Conservation (phyloP, 2,888 invertebrate species). For the Synanthedon andrenaeformis region DNA sequence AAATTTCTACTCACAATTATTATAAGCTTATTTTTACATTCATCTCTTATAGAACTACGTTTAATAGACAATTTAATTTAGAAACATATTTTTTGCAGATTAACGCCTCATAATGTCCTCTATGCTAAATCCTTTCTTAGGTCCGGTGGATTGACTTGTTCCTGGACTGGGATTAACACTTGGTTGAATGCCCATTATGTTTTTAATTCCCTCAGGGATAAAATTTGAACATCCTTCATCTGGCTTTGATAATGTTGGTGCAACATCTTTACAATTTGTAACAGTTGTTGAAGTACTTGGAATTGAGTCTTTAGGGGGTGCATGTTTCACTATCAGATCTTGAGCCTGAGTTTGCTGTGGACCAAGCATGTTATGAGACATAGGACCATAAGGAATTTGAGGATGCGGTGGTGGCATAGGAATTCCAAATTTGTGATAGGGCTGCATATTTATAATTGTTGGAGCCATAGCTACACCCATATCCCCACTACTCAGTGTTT, state of each 20-base stretch:
- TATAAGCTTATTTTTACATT: no score
- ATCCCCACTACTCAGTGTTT: conserved; percentile 34
- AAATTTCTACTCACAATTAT: no score
- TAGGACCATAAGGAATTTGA: conserved; percentile 50
- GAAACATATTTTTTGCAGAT: conserved; percentile 13
- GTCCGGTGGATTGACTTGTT: conserved; percentile 71
- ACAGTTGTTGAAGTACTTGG: conserved; percentile 50
- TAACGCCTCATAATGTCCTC: conserved; percentile 92
- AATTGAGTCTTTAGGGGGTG: conserved; percentile 55
- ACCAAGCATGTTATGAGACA: conserved; percentile 48
- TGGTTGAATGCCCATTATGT: conserved; percentile 64
- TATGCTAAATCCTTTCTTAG: conserved; percentile 89
- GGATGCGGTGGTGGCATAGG: conserved; percentile 60
- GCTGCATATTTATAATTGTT: conserved; percentile 53
- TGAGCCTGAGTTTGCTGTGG: conserved; percentile 66
- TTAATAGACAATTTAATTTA: background rate
- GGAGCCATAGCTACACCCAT: conserved; percentile 47
- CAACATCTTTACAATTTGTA: conserved; percentile 39
- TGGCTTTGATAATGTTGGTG: conserved; percentile 24
- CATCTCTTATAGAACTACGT: no score
- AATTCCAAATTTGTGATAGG: conserved; percentile 61
- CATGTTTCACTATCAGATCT: conserved; percentile 66
- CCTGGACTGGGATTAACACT: conserved; percentile 60
- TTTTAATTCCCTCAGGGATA: conserved; percentile 61
- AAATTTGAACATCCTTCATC: conserved; percentile 42